A percentile compares a stretch with the other conserved stretches of the same genome.
phyloP scores from a whole-genome alignment of 2,113 vertebrate genomes.

The Scophthalmus maximus region DNA sequence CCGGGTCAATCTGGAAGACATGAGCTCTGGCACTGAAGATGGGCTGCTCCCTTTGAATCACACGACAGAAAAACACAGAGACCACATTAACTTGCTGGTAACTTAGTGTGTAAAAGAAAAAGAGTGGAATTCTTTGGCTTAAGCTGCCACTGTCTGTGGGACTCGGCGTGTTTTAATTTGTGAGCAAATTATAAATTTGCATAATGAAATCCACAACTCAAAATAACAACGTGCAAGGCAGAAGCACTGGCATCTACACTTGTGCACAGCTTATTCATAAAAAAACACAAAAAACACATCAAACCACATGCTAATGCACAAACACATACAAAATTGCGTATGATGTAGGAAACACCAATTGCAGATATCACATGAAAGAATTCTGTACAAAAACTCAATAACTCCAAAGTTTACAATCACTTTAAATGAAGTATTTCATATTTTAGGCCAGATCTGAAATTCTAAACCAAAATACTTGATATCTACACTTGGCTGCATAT shows the following conservation, averaged over 20 bases:
- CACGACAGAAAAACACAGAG: neutral
- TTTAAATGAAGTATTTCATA: neutral
- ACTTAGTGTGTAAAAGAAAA: neutral
- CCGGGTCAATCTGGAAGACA: conserved; percentile 97
- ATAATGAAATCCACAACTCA: too few relatives aligned
- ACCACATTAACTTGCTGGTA: neutral
- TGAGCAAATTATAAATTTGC: too few relatives aligned
- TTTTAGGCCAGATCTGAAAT: neutral
- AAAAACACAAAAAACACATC: neutral
- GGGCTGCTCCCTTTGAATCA: conserved; percentile 90
- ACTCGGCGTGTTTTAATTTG: too few relatives aligned
- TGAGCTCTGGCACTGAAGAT: conserved; percentile 96
- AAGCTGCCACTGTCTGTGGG: too few relatives aligned
- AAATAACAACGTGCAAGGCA: neutral
- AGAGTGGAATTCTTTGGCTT: too few relatives aligned
- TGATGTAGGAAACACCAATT: neutral
- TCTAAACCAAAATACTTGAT: too few relatives aligned
- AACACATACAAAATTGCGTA: neutral
- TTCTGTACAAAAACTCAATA: neutral
- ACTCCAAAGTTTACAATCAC: neutral
- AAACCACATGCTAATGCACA: too few relatives aligned
- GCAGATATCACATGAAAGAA: neutral
- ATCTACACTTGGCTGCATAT: neutral
- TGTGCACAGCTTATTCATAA: neutral
- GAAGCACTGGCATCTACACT: neutral